A percentile compares a stretch with the other conserved stretches of the same genome.
phyloP scores from a whole-genome alignment of 2,113 vertebrate species.

The Pheucticus melanocephalus region DNA sequence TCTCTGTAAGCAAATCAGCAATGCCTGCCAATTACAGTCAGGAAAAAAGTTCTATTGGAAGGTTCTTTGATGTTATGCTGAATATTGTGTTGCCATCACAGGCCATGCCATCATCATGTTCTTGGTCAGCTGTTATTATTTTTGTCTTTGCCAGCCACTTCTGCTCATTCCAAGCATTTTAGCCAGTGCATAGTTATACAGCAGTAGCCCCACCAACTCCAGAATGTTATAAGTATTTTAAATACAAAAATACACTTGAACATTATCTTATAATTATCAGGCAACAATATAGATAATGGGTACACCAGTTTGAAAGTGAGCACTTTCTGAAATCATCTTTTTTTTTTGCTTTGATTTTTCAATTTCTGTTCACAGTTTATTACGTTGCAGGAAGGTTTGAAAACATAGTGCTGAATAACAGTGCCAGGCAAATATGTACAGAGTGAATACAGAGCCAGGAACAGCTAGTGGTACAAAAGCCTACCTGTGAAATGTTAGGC shows the following conservation, averaged over 20 bases:
- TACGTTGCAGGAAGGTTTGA: neutral
- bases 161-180: slow-evolving; percentile 9
- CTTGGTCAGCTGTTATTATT: neutral
- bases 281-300: neutral
- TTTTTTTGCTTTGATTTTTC: slow-evolving; percentile 17
- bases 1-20: neutral
- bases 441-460: neutral
- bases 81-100: neutral
- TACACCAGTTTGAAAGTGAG: neutral
- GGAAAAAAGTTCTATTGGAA: neutral
- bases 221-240: neutral
- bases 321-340: slow-evolving; percentile 10
- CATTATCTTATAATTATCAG: neutral
- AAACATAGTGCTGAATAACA: neutral
- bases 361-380: neutral
- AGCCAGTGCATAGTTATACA: neutral
- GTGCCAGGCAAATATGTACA: neutral
- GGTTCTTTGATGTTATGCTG: neutral
- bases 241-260: neutral
- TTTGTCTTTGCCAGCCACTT: neutral
- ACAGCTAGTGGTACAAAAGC: neutral
- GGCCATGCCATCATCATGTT: neutral
- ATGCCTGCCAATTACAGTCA: neutral
- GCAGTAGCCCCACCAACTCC: neutral
- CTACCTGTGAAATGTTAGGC: neutral